Percentiles rank a stretch among this genome's conserved stretches.
These are phyloP conservation scores for Ferrisia virgata DNA, from an alignment of 2,888 invertebrate species.

Conservation along the genomic window DNA sequence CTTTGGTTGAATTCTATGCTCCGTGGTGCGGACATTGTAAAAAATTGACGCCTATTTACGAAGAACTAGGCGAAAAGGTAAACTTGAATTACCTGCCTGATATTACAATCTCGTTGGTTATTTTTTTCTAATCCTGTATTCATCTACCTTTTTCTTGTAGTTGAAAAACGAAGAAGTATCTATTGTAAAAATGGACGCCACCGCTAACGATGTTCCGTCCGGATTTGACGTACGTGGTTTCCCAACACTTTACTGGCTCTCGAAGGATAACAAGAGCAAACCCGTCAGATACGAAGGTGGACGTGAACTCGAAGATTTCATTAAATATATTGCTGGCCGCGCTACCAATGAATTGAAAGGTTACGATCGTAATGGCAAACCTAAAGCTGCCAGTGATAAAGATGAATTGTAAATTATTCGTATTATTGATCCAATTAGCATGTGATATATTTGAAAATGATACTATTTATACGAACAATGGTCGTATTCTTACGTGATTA, in stretches of 20 bases:
- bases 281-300: conserved; percentile 90
- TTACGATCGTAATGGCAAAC: conserved; percentile 80
- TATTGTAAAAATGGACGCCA: conserved; percentile 97
- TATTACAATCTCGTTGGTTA: not conserved
- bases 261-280: conserved; percentile 72
- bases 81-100: not conserved
- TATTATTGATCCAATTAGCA: not conserved
- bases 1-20: conserved; percentile 96
- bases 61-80: conserved; percentile 86
- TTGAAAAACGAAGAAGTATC: conserved; percentile 79
- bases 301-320: conserved; percentile 86
- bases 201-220: conserved; percentile 94
- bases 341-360: conserved; percentile 82
- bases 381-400: conserved; percentile 55
- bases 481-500: not conserved
- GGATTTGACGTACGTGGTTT: conserved; percentile 91
- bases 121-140: not conserved
- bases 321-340: conserved; percentile 91
- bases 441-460: conserved; percentile 30
- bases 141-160: conserved; percentile 54
- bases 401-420: conserved; percentile 59
- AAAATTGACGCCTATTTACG: conserved; percentile 86
- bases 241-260: conserved; percentile 95
- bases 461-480: conserved; percentile 11
- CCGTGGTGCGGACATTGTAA: conserved; percentile 99